phyloP scores from a whole-genome alignment of 2,113 vertebrate species.

The Oxygymnocypris stewartii region DNA sequence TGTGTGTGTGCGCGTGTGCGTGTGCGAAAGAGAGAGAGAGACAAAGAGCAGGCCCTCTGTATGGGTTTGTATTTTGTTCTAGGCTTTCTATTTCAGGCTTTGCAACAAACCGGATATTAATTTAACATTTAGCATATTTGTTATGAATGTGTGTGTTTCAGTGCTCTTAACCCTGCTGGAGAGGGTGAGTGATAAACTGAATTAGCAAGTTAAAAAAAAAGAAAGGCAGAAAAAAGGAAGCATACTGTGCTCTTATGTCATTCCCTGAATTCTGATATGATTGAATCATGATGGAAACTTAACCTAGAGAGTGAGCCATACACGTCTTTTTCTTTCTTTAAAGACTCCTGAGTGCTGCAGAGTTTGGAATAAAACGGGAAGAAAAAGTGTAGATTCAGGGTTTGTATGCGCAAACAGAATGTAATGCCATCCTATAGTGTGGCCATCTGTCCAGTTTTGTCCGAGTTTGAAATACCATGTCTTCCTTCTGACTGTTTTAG shows the following conservation, averaged over 20 bases:
- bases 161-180: not conserved
- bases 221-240: not conserved
- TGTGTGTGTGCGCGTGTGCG: too few relatives aligned
- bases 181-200: not conserved
- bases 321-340: not conserved
- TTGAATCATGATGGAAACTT: not conserved
- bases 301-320: not conserved
- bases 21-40: not conserved
- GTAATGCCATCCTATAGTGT: not conserved
- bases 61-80: not conserved
- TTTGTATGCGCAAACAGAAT: not conserved
- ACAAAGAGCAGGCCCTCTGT: slow-evolving; percentile 1
- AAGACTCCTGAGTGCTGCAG: not conserved
- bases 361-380: not conserved
- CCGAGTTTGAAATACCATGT: not conserved
- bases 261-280: not conserved
- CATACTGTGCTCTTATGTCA: not conserved
- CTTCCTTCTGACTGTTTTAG: not conserved
- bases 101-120: not conserved
- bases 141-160: not conserved
- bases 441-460: not conserved
- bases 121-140: not conserved
- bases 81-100: not conserved
- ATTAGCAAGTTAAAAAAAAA: not conserved
- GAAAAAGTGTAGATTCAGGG: not conserved